These are phyloP conservation scores for Cottoperca gobio DNA, from an alignment of 2,797 vertebrate species.

Conservation along the genomic window DNA sequence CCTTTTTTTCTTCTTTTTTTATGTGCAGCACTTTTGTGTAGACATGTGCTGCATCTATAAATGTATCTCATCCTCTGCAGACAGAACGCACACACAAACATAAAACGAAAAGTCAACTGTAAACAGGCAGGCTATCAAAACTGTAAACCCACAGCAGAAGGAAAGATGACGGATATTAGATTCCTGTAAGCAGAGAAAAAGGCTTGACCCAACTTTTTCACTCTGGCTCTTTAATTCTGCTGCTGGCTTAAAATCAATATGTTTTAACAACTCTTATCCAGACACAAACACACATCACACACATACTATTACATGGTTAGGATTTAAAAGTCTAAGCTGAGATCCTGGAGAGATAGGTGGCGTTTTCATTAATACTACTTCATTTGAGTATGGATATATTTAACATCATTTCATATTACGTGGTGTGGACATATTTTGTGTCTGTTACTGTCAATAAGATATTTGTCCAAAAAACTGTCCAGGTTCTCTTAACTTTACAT, in stretches of 20 bases:
- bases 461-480: not conserved
- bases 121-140: constrained; percentile 30
- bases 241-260: constrained; percentile 16
- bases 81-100: constrained; percentile 2
- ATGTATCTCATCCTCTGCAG: constrained; percentile 14
- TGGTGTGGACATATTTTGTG: not conserved
- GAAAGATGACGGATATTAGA: constrained; percentile 37
- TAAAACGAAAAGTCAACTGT: constrained; percentile 16
- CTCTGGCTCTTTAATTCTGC: constrained; percentile 19
- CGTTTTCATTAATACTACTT: constrained; percentile 13
- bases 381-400: constrained; percentile 14
- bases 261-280: constrained; percentile 28
- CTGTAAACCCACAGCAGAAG: constrained; percentile 30
- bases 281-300: constrained; percentile 23
- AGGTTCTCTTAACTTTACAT: not conserved
- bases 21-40: constrained; percentile 5
- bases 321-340: constrained; percentile 20
- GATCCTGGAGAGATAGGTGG: constrained; percentile 15
- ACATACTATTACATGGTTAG: constrained; percentile 10
- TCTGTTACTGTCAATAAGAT: not conserved
- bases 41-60: constrained; percentile 10
- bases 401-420: not conserved
- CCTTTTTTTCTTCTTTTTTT: not conserved
- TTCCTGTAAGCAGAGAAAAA: constrained; percentile 31
- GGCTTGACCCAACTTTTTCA: constrained; percentile 4